Evolutionary conservation across 2,113 vertebrate genomes (phyloP), one percentile per base, ranked within the genome.

Genomic region (Coryphaenoides rupestris): DNA sequence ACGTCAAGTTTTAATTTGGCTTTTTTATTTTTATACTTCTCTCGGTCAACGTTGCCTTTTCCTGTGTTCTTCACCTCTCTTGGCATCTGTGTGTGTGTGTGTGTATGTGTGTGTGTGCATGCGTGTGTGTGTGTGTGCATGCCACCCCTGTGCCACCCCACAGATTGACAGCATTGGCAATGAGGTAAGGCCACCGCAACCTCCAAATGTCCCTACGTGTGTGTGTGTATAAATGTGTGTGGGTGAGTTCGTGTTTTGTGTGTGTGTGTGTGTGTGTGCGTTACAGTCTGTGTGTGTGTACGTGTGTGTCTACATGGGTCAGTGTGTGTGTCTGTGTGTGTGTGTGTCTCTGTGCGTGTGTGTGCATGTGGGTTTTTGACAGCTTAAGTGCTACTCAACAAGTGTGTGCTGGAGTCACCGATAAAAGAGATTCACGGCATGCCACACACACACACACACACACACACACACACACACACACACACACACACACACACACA

Each of bases 341-440:
- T n/a, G 24, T 55, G 33, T 56, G 19, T n/a, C 13, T 50, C 45
- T 62, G 46, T 49, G 46, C 17, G 47, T 23, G 60, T 62, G 60
- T 23, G 46, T 49, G 40, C 22, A 50, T 56, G 56, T 56, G 47
- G 60, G 47, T 15, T 7, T 74, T 62, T 49, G 60, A 57, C 58
- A 60, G 65, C 63, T 65, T 53, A 79, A 76, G 70, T 62, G 75
- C 68, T 60, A 1, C 26, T 73, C 58, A 71, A 67, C 75, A 78
- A 69, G 78, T 77, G 70, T 69, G n/a, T 68, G 61, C 75, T 74
- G 61, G 49, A 67, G 66, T 80, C 73, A 82, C 72, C 68, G 70
- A 21, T 52, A 66, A 66, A 28, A 21, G 55, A 66, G 71, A 74
- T 68, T 71, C 53, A 65, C 28, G 55, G 60, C 71, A 70, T 59